Base-by-base conservation (phyloP, 2,888 invertebrate genomes). In the Oxytorus armatus region DNA sequence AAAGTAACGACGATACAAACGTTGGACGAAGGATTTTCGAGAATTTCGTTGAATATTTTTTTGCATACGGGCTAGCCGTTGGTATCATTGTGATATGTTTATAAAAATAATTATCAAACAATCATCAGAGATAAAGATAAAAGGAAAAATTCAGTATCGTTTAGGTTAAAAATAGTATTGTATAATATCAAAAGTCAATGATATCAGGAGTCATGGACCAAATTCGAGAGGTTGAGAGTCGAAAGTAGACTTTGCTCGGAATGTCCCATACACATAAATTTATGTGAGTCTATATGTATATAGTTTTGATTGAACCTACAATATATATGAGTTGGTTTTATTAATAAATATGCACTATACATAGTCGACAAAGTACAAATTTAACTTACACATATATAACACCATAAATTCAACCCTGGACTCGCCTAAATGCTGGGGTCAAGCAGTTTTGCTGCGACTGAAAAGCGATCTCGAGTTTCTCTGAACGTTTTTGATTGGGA, bases 401-500 rank as follows among this genome's bases (percentile, higher is more conserved):
- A 1, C 44, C 33, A 44, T 7, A 23, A 47, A 14, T 47, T 66
- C 57, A 74, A 66, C 47, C 47, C 47, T 66, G 47, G 47, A 66
- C 44, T 16, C 42, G 36, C 23, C 23, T 47, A 33, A 55, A 68
- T 68, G n/a, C 14, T 29, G 21, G n/a, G 55, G 29, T 55, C 55
- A 63, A 74, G 47, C 33, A 65, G n/a, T 65, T 74, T 29, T 39
- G n/a, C n/a, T 44, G 33, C 14, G 18, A 23, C 23, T 23, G 47
- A 14, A 44, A 47, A 65, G 53, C 33, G 53, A 44, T 65, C 65
- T 21, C 55, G 65, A 33, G 49, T 51, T 63, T 49, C 23, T 39
- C 39, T 39, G 57, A 57, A 8, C 29, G 57, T 44, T 33, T 51
- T 75, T 29, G 59, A 75, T 75, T 68, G 68, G 59, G 18, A 59